Percentiles rank a stretch among this genome's conserved stretches.
These are phyloP conservation scores for Clarias magur DNA, from an alignment of 2,113 vertebrate genomes.

Conservation along the genomic window DNA sequence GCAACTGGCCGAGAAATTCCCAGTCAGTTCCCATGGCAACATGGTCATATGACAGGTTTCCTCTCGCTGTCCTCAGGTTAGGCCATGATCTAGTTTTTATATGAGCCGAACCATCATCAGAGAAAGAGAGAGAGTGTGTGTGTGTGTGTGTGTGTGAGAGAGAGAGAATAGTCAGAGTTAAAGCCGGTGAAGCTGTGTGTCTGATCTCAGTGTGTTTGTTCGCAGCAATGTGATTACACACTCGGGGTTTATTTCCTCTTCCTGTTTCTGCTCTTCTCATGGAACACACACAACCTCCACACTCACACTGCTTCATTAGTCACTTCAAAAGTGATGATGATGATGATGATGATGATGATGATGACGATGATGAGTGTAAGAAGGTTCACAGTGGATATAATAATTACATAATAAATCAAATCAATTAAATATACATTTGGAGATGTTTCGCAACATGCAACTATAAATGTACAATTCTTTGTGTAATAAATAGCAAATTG, in stretches of 20 bases:
- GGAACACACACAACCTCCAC: too few relatives aligned
- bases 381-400: background rate
- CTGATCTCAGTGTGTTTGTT: background rate
- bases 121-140: background rate
- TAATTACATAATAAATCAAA: background rate
- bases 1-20: conserved; percentile 29
- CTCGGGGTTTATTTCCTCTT: background rate
- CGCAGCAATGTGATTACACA: background rate
- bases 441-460: background rate
- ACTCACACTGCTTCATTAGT: too few relatives aligned
- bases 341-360: too few relatives aligned
- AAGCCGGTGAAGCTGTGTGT: background rate
- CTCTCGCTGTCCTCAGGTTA: conserved; percentile 30
- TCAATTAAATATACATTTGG: too few relatives aligned
- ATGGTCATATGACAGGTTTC: background rate
- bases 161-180: background rate
- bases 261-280: background rate
- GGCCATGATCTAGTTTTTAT: conserved; percentile 39
- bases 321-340: too few relatives aligned
- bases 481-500: background rate
- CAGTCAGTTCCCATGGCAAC: conserved; percentile 51
- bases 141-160: background rate
- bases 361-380: too few relatives aligned
- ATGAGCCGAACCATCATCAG: background rate
- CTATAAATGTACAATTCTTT: background rate